phyloP scores from a whole-genome alignment of 2,888 invertebrate species.

The Drosophila mulleri region DNA sequence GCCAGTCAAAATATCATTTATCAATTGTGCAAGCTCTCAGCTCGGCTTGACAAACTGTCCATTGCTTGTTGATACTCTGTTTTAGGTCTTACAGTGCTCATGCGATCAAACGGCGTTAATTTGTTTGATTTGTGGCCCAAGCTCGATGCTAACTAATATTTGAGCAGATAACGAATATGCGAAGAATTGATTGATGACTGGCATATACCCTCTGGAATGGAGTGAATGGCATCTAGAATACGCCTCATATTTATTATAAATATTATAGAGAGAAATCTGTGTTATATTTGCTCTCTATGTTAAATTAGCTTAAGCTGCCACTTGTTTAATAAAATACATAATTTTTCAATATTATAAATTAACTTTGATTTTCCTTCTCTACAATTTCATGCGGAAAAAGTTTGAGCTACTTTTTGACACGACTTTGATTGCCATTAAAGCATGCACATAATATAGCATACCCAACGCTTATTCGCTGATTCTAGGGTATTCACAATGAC shows the following conservation, averaged over 20 bases:
- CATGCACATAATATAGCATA: too few species aligned
- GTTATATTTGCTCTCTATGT: too few species aligned
- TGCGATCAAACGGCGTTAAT: constrained; percentile 66
- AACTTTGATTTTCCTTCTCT: too few species aligned
- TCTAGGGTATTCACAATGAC: constrained; percentile 18
- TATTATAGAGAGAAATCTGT: background rate
- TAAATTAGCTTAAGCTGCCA: too few species aligned
- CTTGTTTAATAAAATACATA: too few species aligned
- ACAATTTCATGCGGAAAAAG: too few species aligned
- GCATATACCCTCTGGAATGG: background rate
- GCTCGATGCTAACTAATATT: constrained; percentile 28
- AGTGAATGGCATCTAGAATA: too few species aligned
- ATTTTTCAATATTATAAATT: too few species aligned
- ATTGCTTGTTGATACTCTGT: constrained; percentile 20
- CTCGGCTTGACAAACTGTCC: constrained; percentile 35
- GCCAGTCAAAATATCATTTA: constrained; percentile 43
- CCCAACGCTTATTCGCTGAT: background rate
- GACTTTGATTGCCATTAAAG: too few species aligned
- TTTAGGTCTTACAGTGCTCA: constrained; percentile 15
- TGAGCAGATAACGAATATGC: background rate
- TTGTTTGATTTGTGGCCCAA: constrained; percentile 69
- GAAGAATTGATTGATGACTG: too few species aligned
- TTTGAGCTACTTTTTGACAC: too few species aligned
- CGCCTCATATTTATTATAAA: too few species aligned
- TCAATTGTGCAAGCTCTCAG: constrained; percentile 37